A percentile compares a stretch with the other conserved stretches of the same genome.
These are phyloP conservation scores for Matsumyia berberina DNA, from an alignment of 2,888 invertebrate species.

Conservation along the genomic window DNA sequence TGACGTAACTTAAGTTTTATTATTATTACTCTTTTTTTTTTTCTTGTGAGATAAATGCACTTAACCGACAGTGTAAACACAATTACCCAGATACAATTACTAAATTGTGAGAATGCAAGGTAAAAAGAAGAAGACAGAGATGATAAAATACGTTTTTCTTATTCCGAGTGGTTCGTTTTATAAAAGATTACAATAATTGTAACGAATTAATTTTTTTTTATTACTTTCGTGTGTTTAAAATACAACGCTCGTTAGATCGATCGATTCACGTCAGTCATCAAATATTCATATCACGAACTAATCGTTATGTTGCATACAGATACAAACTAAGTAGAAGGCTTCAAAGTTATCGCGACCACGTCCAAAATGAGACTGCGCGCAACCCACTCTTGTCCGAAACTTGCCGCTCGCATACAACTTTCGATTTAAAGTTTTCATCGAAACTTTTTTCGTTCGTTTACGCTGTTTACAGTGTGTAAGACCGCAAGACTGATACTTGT, in stretches of 20 bases:
- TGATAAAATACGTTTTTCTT: slow-evolving; percentile 15
- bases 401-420: slow-evolving; percentile 61
- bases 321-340: slow-evolving; percentile 46
- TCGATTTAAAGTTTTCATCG: slow-evolving; percentile 47
- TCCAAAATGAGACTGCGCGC: slow-evolving; percentile 78
- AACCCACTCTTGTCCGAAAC: slow-evolving; percentile 70
- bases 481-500: slow-evolving; percentile 52
- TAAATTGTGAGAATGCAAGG: slow-evolving; percentile 53
- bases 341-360: slow-evolving; percentile 77
- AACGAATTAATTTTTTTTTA: slow-evolving; percentile 24
- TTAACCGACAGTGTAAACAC: slow-evolving; percentile 68
- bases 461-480: slow-evolving; percentile 12
- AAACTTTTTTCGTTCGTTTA: slow-evolving; percentile 47
- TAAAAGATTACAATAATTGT: neutral
- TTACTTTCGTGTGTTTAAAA: slow-evolving; percentile 33
- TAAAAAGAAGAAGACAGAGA: slow-evolving; percentile 44
- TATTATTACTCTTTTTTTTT: neutral
- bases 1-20: slow-evolving; percentile 61
- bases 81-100: slow-evolving; percentile 69
- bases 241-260: slow-evolving; percentile 3
- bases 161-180: neutral
- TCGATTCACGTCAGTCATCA: slow-evolving; percentile 53
- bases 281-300: slow-evolving; percentile 40
- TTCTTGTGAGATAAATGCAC: slow-evolving; percentile 47
- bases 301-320: slow-evolving; percentile 48